Conservation (phyloP, 1,140 invertebrate genomes). For the Catajapyx aquilonaris region DNA sequence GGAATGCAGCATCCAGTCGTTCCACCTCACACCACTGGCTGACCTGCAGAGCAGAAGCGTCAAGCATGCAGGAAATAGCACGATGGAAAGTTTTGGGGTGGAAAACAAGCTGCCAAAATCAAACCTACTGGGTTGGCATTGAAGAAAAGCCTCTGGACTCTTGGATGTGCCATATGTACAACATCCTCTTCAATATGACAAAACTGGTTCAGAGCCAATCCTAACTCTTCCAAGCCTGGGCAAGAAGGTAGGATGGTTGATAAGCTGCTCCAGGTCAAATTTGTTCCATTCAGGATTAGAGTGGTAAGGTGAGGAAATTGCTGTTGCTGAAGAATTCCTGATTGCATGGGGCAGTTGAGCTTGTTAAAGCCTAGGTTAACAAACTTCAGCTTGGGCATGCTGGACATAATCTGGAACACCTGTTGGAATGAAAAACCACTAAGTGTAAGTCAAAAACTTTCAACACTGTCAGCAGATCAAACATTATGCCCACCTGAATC, state of each 20-base stretch:
- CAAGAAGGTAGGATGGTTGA: slow-evolving; percentile 7
- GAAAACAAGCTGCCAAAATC: too few relatives aligned
- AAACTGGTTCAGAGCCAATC: slow-evolving; percentile 74
- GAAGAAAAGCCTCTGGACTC: slow-evolving; percentile 55
- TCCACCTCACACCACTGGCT: slow-evolving; percentile 57
- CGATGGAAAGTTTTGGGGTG: too few relatives aligned
- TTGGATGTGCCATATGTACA: slow-evolving; percentile 26
- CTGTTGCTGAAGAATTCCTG: too few relatives aligned
- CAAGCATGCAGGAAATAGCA: too few relatives aligned
- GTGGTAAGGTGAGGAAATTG: slow-evolving; percentile 44
- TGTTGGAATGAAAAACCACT: slow-evolving; percentile 21
- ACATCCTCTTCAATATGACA: slow-evolving; percentile 37
- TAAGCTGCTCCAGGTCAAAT: too few relatives aligned
- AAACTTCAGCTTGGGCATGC: slow-evolving; percentile 70
- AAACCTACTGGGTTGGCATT: too few relatives aligned
- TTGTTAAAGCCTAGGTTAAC: slow-evolving; percentile 78
- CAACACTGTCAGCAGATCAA: too few relatives aligned
- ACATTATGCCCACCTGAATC: too few relatives aligned
- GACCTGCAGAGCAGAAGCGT: too few relatives aligned
- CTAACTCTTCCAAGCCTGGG: slow-evolving; percentile 56
- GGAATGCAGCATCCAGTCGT: slow-evolving; percentile 63
- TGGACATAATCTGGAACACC: slow-evolving; percentile 62
- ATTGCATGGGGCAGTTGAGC: too few relatives aligned
- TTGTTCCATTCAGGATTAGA: slow-evolving; percentile 66
- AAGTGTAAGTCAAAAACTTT: neutral